Evolutionary conservation across 2,113 vertebrate genomes (phyloP), one percentile per base, ranked within the genome.

Genomic region (Opisthocomus hoazin): DNA sequence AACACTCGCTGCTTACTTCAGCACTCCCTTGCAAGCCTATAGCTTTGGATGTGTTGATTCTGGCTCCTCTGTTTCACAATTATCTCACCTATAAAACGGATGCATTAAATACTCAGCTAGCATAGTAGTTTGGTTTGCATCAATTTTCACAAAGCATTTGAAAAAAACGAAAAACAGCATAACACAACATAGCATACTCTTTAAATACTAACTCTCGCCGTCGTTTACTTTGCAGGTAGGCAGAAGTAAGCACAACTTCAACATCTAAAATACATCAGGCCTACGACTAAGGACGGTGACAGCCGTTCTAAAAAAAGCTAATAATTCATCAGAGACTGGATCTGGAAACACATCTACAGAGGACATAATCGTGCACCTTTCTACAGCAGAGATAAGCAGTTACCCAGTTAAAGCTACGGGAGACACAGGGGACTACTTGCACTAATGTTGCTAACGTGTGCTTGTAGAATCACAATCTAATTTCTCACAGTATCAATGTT

Each of bases 401-500:
- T 64, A 78, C 15, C 14, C 24, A 26, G 14, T 32, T 60, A 73
- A 87, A 71, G 27, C 13, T 65, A 57, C 57, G 45, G 48, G 70
- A 94, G 74, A 89, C 36, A 57, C 57, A 45, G 48, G 70, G 93
- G 74, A 89, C 36, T 48, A 84, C 51, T 57, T 71, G 34, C 48
- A 64, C 14, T 39, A 61, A 21, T 65, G 34, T 48, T 75, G 39
- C 69, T 76, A 93, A 53, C 94, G 79, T 84, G 84, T 23, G 61
- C 12, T 64, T 57, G 24, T 27, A 70, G 36, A 91, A 89, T 46
- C 45, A 73, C 53, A 39, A 94, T 78, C 29, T 87, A 60, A 89
- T 94, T 95, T 93, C 77, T 87, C 77, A 78, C 51, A 56, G 45
- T 64, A 82, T 81, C 69, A 91, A 0, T n/a, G 65, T 82, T 94